Evolutionary conservation across 35 echinoderm and acorn worm genomes (phyloP).

Genomic region (Chiridota heheva): DNA sequence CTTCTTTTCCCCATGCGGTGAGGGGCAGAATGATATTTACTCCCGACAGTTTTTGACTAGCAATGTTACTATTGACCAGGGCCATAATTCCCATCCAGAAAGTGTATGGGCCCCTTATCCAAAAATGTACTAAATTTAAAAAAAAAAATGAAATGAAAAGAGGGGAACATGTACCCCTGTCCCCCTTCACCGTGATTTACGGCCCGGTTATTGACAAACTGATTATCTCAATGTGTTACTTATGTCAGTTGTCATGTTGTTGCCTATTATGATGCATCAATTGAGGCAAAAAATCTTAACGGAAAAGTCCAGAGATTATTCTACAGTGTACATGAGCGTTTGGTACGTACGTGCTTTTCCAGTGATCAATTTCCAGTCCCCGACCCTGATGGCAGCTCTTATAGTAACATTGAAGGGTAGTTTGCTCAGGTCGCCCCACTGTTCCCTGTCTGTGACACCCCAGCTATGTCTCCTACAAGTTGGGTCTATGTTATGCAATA

Average conservation of each 20-base stretch:
- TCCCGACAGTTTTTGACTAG: no score
- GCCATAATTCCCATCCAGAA: no score
- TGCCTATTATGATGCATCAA: not conserved
- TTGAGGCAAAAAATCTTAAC: not conserved
- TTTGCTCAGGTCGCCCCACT: slow-evolving; percentile 25
- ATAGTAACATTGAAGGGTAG: slow-evolving; percentile 49
- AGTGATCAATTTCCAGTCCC: slow-evolving; percentile 62
- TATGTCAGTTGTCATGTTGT: no score
- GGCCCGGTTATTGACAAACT: no score
- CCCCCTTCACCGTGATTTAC: not conserved
- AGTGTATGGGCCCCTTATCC: no score
- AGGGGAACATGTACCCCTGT: not conserved
- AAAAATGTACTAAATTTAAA: no score
- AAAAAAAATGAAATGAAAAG: no score
- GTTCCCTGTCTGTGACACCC: not conserved
- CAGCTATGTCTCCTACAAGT: not conserved
- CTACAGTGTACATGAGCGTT: not conserved
- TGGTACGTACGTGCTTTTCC: slow-evolving; percentile 30
- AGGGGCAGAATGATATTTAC: no score
- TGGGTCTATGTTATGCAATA: slow-evolving; percentile 36
- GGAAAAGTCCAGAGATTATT: not conserved
- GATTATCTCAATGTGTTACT: no score
- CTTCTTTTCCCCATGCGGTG: no score
- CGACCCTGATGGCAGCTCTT: slow-evolving; percentile 43
- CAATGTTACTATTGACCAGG: no score